phyloP scores from a whole-genome alignment of 2,888 invertebrate genomes.

The Phymatocera aterrima region DNA sequence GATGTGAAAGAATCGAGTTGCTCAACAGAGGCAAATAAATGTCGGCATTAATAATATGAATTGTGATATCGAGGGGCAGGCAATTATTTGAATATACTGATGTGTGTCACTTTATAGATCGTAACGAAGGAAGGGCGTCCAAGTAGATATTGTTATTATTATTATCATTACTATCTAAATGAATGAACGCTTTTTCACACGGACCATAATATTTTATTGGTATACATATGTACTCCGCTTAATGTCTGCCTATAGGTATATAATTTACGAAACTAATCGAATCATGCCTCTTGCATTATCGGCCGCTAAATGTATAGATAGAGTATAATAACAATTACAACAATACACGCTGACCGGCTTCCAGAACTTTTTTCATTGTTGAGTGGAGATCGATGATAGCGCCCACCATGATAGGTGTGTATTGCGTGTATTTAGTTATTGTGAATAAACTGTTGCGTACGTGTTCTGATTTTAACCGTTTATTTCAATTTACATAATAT shows the following conservation, averaged over 20 bases:
- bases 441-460: not conserved
- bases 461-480: constrained; percentile 11
- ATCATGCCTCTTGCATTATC: constrained; percentile 1
- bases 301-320: too few species aligned
- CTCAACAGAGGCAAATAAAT: not conserved
- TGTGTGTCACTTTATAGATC: too few species aligned
- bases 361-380: constrained; percentile 9
- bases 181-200: too few species aligned
- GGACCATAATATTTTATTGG: too few species aligned
- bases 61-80: not conserved
- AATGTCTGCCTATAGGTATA: not conserved
- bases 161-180: too few species aligned
- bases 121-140: too few species aligned
- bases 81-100: not conserved
- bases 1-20: not conserved
- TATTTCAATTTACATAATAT: constrained; percentile 27
- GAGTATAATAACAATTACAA: too few species aligned
- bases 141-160: too few species aligned
- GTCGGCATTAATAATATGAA: not conserved
- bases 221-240: not conserved
- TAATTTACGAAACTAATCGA: not conserved
- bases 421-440: not conserved
- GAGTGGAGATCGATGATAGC: constrained; percentile 3
- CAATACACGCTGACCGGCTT: not conserved
- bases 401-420: too few species aligned